These are phyloP conservation scores for Dyspetes luteomarginatus DNA, from an alignment of 2,888 invertebrate species.

Conservation along the genomic window DNA sequence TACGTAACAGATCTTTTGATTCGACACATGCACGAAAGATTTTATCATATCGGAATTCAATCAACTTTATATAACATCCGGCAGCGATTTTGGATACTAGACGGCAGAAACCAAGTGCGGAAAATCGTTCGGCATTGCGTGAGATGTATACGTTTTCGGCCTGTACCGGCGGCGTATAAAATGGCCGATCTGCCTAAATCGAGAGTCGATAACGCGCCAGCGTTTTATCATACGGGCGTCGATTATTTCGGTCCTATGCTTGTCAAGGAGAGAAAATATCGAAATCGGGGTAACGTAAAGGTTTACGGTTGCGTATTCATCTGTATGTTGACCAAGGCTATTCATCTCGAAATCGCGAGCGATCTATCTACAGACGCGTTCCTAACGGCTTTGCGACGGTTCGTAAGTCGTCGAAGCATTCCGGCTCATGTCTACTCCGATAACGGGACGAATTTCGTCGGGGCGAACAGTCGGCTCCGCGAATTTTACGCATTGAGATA, in stretches of 20 bases:
- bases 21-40: slow-evolving; percentile 43
- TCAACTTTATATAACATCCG: slow-evolving; percentile 48
- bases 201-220: slow-evolving; percentile 32
- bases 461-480: slow-evolving; percentile 57
- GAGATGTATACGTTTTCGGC: slow-evolving; percentile 44
- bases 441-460: slow-evolving; percentile 64
- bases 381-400: slow-evolving; percentile 57
- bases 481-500: slow-evolving; percentile 43
- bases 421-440: slow-evolving; percentile 58
- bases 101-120: slow-evolving; percentile 50
- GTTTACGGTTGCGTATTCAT: slow-evolving; percentile 58
- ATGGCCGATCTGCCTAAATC: slow-evolving; percentile 54
- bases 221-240: slow-evolving; percentile 54
- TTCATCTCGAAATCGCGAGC: slow-evolving; percentile 54
- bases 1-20: slow-evolving; percentile 55
- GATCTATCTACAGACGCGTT: slow-evolving; percentile 54
- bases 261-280: slow-evolving; percentile 45
- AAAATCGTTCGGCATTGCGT: slow-evolving; percentile 39
- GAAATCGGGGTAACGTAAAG: slow-evolving; percentile 47
- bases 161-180: slow-evolving; percentile 23
- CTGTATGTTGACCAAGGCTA: slow-evolving; percentile 60
- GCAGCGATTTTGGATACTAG: slow-evolving; percentile 44
- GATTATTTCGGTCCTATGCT: slow-evolving; percentile 57
- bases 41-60: slow-evolving; percentile 47
- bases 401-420: slow-evolving; percentile 52